These are phyloP conservation scores for Drosophila truncata DNA, from an alignment of 1,140 invertebrate species.

Conservation along the genomic window DNA sequence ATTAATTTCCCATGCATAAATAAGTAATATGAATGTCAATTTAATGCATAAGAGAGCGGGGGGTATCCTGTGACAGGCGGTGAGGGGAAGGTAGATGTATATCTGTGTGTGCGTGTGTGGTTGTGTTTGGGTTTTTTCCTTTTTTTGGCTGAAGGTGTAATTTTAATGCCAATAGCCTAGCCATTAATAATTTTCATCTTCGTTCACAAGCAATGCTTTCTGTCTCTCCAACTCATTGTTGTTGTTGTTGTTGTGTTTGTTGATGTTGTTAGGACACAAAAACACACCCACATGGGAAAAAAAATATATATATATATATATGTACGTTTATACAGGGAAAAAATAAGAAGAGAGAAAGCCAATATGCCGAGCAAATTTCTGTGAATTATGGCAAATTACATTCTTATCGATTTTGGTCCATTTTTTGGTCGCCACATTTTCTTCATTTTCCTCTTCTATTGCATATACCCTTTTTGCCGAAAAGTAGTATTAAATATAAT, in stretches of 20 bases:
- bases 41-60: conserved; percentile 64
- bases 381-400: conserved; percentile 84
- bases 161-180: conserved; percentile 72
- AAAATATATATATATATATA: conserved; percentile 7
- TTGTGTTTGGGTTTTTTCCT: conserved; percentile 16
- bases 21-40: conserved; percentile 83
- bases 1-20: conserved; percentile 83
- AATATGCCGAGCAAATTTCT: conserved; percentile 81
- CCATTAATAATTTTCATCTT: conserved; percentile 72
- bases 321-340: background rate
- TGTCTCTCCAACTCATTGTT: background rate
- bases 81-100: background rate
- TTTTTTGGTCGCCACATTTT: conserved; percentile 63
- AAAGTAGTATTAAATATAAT: background rate
- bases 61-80: background rate
- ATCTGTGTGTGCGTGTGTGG: conserved; percentile 1
- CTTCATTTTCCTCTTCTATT: conserved; percentile 18
- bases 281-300: conserved; percentile 7
- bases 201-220: conserved; percentile 4
- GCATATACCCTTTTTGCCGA: conserved; percentile 5
- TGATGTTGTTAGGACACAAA: conserved; percentile 19
- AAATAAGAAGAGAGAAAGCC: conserved; percentile 58
- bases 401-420: conserved; percentile 82
- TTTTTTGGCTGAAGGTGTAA: conserved; percentile 56
- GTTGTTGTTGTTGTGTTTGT: conserved; percentile 6